Evolutionary conservation across 1,140 invertebrate genomes (phyloP).

Genomic region (Chrysoperla carnea): DNA sequence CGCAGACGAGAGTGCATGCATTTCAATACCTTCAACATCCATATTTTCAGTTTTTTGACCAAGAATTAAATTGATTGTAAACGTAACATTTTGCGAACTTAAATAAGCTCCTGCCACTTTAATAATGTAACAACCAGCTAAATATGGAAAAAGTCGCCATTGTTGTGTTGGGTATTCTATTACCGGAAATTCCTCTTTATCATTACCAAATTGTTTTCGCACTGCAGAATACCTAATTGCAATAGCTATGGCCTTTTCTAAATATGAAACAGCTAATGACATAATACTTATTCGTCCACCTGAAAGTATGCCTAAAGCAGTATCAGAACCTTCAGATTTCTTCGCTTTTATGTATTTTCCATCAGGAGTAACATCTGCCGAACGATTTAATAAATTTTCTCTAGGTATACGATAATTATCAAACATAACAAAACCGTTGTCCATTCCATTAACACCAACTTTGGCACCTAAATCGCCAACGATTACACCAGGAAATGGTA

Average conservation of each 20-base stretch:
- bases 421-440: conserved; percentile 83
- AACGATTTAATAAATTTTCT: conserved; percentile 67
- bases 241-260: conserved; percentile 60
- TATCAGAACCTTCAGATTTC: conserved; percentile 62
- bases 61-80: conserved; percentile 13
- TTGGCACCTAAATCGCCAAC: conserved; percentile 79
- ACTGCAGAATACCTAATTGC: conserved; percentile 80
- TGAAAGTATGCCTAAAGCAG: conserved; percentile 46
- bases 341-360: conserved; percentile 68
- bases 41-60: conserved; percentile 12
- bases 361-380: conserved; percentile 67
- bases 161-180: conserved; percentile 90
- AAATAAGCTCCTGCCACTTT: conserved; percentile 47
- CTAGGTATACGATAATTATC: conserved; percentile 70
- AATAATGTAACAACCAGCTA: conserved; percentile 66
- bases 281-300: conserved; percentile 58
- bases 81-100: conserved; percentile 8
- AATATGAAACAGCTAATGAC: conserved; percentile 49
- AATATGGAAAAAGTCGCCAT: conserved; percentile 78
- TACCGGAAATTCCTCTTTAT: conserved; percentile 55
- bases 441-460: conserved; percentile 69
- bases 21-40: conserved; percentile 40
- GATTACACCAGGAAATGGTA: conserved; percentile 46
- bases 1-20: conserved; percentile 79
- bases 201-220: conserved; percentile 70